Percentiles rank a stretch among this genome's conserved stretches.
These are phyloP conservation scores for Xenotilapia longispinis DNA, from an alignment of 2,113 vertebrate genomes.

Conservation along the genomic window DNA sequence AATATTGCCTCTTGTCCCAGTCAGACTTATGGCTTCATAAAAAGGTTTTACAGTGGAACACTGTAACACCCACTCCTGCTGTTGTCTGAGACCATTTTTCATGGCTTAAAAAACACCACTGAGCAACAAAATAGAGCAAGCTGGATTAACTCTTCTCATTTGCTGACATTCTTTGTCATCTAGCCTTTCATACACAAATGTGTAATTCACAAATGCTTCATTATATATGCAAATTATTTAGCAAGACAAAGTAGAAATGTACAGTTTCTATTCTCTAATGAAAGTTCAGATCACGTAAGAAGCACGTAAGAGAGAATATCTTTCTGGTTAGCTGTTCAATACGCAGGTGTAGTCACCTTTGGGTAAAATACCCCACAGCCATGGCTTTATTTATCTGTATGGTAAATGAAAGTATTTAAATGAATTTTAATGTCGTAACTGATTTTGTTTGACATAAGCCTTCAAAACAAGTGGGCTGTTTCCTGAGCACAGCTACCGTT, in stretches of 20 bases:
- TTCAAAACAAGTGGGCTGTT: background rate
- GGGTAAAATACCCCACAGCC: background rate
- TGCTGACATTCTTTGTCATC: background rate
- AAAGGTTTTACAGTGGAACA: conserved; percentile 53
- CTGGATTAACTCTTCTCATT: background rate
- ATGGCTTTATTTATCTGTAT: background rate
- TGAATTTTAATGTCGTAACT: background rate
- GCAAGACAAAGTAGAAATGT: background rate
- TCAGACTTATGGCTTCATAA: conserved; percentile 62
- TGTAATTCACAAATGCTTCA: conserved; percentile 22
- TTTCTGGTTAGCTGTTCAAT: background rate
- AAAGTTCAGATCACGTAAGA: background rate
- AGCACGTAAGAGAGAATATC: background rate
- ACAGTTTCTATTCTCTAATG: background rate
- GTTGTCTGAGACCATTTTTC: conserved; percentile 24
- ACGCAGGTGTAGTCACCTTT: background rate
- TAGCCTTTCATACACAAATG: background rate
- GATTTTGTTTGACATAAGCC: conserved; percentile 6
- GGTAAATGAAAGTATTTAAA: background rate
- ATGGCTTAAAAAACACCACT: conserved; percentile 6
- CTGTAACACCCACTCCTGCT: conserved; percentile 33
- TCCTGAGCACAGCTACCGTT: background rate
- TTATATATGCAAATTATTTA: background rate
- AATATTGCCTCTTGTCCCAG: conserved; percentile 44
- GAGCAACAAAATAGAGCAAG: background rate